Evolutionary conservation across 2,113 vertebrate genomes (phyloP).

Genomic region (Corythoichthys haematopterus): DNA sequence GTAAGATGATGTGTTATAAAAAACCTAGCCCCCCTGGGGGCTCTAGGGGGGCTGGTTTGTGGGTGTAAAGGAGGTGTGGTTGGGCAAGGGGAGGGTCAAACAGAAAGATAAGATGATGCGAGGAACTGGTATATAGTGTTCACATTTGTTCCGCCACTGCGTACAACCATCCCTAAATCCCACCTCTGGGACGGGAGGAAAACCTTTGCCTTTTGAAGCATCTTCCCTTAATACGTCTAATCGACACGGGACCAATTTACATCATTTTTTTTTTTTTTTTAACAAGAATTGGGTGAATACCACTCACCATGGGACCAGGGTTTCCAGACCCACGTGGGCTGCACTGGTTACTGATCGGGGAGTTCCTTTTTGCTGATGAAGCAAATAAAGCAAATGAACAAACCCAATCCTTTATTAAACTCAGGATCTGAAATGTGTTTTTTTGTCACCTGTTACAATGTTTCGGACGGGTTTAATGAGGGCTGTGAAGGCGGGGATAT

Average conservation of each 20-base stretch:
- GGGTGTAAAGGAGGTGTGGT: too few species aligned
- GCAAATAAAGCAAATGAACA: constrained; percentile 5
- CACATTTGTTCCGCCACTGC: too few species aligned
- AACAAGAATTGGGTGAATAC: background rate
- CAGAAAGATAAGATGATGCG: too few species aligned
- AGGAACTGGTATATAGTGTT: too few species aligned
- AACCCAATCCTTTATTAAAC: constrained; percentile 4
- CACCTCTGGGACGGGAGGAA: constrained; percentile 1
- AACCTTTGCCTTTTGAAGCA: constrained; percentile 2
- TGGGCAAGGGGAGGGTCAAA: too few species aligned
- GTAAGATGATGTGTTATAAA: too few species aligned
- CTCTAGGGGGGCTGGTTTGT: too few species aligned
- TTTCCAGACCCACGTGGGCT: constrained; percentile 81
- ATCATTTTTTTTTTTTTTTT: too few species aligned
- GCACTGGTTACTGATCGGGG: constrained; percentile 83
- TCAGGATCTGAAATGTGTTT: too few species aligned
- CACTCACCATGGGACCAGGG: constrained; percentile 68
- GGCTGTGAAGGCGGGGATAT: constrained; percentile 88
- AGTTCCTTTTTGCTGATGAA: constrained; percentile 88
- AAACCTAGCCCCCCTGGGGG: too few species aligned
- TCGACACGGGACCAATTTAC: background rate
- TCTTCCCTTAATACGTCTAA: constrained; percentile 25
- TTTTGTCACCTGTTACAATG: constrained; percentile 83
- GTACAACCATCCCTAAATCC: background rate
- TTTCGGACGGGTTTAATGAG: constrained; percentile 91